Evolutionary conservation across 2,888 invertebrate species (phyloP), one percentile per base, ranked within the genome.

Genomic region (Rhamphomyia laevipes): DNA sequence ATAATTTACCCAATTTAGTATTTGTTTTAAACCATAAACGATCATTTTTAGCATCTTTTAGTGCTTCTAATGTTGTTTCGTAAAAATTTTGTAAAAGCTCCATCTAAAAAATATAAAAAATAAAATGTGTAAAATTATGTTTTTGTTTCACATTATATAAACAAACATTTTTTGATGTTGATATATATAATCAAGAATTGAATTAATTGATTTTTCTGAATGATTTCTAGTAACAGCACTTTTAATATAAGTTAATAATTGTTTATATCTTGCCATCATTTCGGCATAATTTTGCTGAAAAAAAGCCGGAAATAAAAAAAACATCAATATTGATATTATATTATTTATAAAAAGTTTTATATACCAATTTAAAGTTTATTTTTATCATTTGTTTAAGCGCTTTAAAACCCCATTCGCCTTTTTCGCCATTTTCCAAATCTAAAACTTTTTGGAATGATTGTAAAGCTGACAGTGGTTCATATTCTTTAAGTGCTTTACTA

Each of bases 361-460:
- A 4, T 68, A 92, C 93, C 79, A 96, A 73, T 77, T 91, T 91
- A 70, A 99, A 99, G 70, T 96, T 95, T 53, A 99, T 97, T 74
- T 99, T 99, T 45, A 99, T 96, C 97, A 99, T 99, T 72, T 99
- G 99, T 68, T 99, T 99, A 15, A 99, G 77, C 1, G 99, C 97
- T 70, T 97, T 99, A 69, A 99, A 99, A 1, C 99, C 99, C 99
- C 99, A 99, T 76, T 99, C 99, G 48, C 97, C 97, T 70, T 99
- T 99, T 58, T 97, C 96, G 1, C 91, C 93, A 38, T 89, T 91
- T 73, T 99, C 99, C 53, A 99, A 74, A 64, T 97, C 96, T 55
- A 99, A 73, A 11, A 99, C 97, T 72, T 92, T 87, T 66, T 91
- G 89, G 72, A 99, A 99, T 58, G 93, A 94, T 54, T 86, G 81